Base-by-base conservation (phyloP, 2,888 invertebrate genomes). In the Phengaris arion region DNA sequence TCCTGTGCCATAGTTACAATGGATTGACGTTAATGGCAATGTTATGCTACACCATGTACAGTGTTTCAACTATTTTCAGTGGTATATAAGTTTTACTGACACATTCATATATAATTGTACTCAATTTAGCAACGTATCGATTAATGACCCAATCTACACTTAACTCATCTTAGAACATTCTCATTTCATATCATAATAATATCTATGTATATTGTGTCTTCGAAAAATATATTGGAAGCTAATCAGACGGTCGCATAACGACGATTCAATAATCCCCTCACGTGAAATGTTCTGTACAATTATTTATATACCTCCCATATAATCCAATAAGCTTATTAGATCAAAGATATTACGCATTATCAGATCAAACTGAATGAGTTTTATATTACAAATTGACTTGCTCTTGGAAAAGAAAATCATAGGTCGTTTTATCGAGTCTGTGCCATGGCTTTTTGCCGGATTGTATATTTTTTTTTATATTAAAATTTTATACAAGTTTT, bases 271-370 rank as follows among this genome's bases (percentile, higher is more conserved):
- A 69, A 69, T 69, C 46, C 69, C n/a, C 69, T 48, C 15, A 69
- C 69, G 15, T 48, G 69, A 69, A 46, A 69, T 69, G 48, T 48
- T 69, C 48, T 69, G 48, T 69, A 69, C 69, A 69, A 69, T 69
- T 48, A 69, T 69, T 48, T 69, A 48, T 69, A 69, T 69, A 69
- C n/a, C 45, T 69, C 10, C 69, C 46, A 8, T 48, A 48, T 69
- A 48, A 69, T 69, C 69, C 48, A 8, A 69, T 69, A 69, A 69
- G 46, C 69, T 69, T 69, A 48, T 48, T 69, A 48, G 69, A 69
- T 69, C 48, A 69, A 48, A 69, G 46, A 64, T 64, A 64, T 64
- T 35, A 64, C 64, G 64, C 35, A 35, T 45, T 64, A 64, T 64
- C 64, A 6, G 35, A 64, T 64, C 64, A 12, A 52, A 10, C 10